These are phyloP conservation scores for Harpagoxenus sublaevis DNA, from an alignment of 2,888 invertebrate species.

Conservation along the genomic window DNA sequence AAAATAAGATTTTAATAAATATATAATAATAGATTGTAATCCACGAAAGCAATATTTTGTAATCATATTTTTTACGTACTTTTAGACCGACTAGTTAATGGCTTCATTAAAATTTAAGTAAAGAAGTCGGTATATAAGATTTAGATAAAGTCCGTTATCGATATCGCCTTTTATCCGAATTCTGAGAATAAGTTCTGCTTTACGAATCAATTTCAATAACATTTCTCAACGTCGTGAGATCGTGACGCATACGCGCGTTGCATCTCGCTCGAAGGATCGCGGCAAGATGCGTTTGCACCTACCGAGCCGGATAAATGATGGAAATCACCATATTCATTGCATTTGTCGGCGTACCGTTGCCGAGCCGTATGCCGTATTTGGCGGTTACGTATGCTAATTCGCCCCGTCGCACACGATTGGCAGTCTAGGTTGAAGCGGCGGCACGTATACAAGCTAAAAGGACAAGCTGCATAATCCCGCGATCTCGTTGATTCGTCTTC, in stretches of 20 bases:
- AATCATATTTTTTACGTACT: background rate
- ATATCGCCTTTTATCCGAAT: constrained; percentile 15
- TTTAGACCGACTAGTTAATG: background rate
- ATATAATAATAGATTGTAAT: background rate
- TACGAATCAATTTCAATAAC: constrained; percentile 61
- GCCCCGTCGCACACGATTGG: constrained; percentile 62
- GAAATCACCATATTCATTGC: constrained; percentile 85
- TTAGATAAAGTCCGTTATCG: constrained; percentile 18
- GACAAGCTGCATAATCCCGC: constrained; percentile 64
- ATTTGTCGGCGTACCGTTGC: constrained; percentile 76
- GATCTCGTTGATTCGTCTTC: constrained; percentile 51
- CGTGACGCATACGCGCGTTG: constrained; percentile 57
- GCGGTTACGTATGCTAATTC: constrained; percentile 78
- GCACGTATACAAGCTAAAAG: constrained; percentile 52
- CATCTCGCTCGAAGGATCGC: constrained; percentile 79
- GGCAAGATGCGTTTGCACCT: constrained; percentile 70
- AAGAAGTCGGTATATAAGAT: constrained; percentile 17
- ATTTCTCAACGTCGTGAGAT: constrained; percentile 57
- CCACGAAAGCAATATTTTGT: background rate
- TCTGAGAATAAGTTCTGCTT: constrained; percentile 30
- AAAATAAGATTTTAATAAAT: background rate
- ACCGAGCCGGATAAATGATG: constrained; percentile 81
- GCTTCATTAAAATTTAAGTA: background rate
- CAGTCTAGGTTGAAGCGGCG: constrained; percentile 53
- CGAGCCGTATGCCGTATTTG: constrained; percentile 81